Base-by-base conservation (phyloP, 1,140 invertebrate species). In the Drosophila bipectinata region DNA sequence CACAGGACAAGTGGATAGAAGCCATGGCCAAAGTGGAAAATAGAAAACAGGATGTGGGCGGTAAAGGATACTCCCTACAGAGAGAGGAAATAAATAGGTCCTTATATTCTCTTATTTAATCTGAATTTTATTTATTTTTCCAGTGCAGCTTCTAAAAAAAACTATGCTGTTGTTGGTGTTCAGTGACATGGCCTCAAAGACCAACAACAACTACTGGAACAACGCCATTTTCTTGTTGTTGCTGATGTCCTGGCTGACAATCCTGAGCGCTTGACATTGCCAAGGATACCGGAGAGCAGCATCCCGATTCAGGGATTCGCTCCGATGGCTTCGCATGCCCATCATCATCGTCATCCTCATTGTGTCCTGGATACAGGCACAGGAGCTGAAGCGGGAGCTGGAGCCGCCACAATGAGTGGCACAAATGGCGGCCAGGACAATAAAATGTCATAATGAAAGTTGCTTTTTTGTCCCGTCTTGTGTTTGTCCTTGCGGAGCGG, bases 361-460 rank as follows among this genome's bases (percentile, higher is more conserved):
- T 85, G 79, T 87, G 68, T 55, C 63, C 63, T 66, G 48, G 54
- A 56, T 60, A 58, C 62, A 76, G 30, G 47, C 18, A 18, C 18
- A 18, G 18, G 18, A 57, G 60, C 49, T 56, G 12, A 32, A 54
- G 60, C 26, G 6, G 26, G 37, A 52, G 39, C 53, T 49, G 47
- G 69, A 57, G 53, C 24, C 24, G 47, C 66, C 66, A 69, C 66
- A 67, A 74, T 58, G 62, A 66, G 61, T 24, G 34, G 37, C 72
- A 60, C 67, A 83, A 83, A 83, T 83, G 80, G 62, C 69, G 45
- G 64, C 62, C 74, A 63, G 82, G 61, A 85, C 82, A 85, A 85
- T 85, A 85, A 85, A 85, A 87, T 81, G 83, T 58, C 82, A 82
- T 85, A 85, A 85, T 85, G 82, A 85, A 85, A 85, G 83, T 85